A percentile compares a stretch with the other conserved stretches of the same genome.
Conservation (phyloP, 2,113 vertebrate genomes). For the Puffinus mauretanicus region DNA sequence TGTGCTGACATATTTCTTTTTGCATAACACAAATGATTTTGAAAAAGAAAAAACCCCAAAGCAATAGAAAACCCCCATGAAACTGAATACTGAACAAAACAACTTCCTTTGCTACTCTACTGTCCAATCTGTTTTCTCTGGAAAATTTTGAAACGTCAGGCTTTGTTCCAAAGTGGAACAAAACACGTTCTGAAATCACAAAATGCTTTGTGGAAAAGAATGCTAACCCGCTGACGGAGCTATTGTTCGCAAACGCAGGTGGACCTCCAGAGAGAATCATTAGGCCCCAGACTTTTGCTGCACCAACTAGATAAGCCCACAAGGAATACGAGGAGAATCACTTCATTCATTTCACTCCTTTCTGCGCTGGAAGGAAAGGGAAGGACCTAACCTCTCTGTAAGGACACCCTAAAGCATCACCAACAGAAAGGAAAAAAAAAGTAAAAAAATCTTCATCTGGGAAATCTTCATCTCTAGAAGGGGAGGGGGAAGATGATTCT, state of each 20-base stretch:
- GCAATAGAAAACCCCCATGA: background rate
- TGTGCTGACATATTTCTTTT: constrained; percentile 40
- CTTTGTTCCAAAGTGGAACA: constrained; percentile 6
- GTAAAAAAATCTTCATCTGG: too few species aligned
- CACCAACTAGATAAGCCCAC: background rate
- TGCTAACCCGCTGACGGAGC: background rate
- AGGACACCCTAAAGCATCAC: background rate
- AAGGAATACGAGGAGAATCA: background rate
- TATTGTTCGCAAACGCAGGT: background rate
- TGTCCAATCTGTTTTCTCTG: background rate
- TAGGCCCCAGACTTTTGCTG: background rate
- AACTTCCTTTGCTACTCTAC: background rate
- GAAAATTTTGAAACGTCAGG: background rate
- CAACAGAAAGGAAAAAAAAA: background rate
- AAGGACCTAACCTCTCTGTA: background rate
- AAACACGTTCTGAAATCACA: background rate
- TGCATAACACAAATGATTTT: background rate
- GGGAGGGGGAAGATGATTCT: background rate
- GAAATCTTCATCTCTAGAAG: background rate
- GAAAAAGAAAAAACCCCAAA: background rate
- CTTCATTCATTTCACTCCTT: background rate
- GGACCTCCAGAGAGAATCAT: background rate
- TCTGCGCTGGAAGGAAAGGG: background rate
- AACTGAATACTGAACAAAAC: background rate
- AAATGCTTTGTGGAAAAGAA: constrained; percentile 24